These are phyloP conservation scores for Ceratina australensis DNA, from an alignment of 1,140 invertebrate species.

Conservation along the genomic window DNA sequence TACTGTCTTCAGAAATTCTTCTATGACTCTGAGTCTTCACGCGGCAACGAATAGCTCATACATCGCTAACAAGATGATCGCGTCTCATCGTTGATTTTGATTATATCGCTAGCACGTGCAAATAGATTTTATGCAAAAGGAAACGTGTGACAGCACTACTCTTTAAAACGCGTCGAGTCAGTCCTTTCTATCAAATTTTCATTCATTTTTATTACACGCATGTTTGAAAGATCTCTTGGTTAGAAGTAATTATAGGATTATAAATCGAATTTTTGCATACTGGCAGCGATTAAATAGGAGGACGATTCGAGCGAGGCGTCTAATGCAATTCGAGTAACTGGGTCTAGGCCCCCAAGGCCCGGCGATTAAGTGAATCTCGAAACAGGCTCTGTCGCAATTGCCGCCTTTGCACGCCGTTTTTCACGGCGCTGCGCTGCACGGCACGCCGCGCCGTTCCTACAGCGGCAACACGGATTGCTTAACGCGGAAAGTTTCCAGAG, in stretches of 20 bases:
- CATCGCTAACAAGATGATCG: background rate
- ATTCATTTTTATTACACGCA: conserved; percentile 20
- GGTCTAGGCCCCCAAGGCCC: conserved; percentile 76
- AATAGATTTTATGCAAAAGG: conserved; percentile 15
- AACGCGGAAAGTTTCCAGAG: conserved; percentile 70
- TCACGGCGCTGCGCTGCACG: conserved; percentile 34
- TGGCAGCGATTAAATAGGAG: conserved; percentile 15
- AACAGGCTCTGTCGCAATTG: conserved; percentile 73
- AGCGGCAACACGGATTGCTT: conserved; percentile 58
- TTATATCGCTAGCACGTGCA: background rate
- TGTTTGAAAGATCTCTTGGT: no score
- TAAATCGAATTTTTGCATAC: background rate
- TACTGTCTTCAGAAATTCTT: conserved; percentile 42
- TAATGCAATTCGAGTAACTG: conserved; percentile 68
- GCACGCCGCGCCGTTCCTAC: conserved; percentile 43
- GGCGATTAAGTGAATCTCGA: conserved; percentile 74
- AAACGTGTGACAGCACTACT: no score
- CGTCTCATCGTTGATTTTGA: conserved; percentile 11
- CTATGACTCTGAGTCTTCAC: conserved; percentile 34
- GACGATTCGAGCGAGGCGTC: conserved; percentile 37
- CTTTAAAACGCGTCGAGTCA: conserved; percentile 7
- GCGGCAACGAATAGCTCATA: no score
- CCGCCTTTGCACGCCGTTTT: conserved; percentile 66
- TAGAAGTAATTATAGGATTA: no score
- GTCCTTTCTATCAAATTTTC: background rate